phyloP scores from a whole-genome alignment of 2,797 vertebrate genomes.

The Nyctibius grandis region DNA sequence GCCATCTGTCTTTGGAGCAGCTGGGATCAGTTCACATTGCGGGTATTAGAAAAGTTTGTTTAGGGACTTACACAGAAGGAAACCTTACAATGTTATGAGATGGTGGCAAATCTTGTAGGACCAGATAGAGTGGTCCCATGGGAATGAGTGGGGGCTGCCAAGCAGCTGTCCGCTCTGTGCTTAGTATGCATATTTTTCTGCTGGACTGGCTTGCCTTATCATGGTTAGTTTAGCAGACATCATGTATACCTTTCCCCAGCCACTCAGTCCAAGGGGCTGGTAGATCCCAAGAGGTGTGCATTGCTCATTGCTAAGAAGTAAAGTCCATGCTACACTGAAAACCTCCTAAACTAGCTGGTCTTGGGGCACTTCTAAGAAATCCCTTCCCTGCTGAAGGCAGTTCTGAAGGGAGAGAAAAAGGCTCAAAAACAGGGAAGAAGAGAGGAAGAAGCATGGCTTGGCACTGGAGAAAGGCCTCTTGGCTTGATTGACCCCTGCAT shows the following conservation, averaged over 20 bases:
- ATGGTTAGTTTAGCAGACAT: not conserved
- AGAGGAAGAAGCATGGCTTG: not conserved
- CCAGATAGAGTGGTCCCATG: not conserved
- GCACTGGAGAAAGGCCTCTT: not conserved
- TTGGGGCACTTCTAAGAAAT: not conserved
- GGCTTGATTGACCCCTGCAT: slow-evolving; percentile 32
- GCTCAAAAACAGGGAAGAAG: not conserved
- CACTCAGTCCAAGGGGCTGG: not conserved
- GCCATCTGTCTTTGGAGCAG: not conserved
- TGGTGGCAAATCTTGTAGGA: not conserved
- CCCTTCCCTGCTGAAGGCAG: not conserved
- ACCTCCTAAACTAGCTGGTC: not conserved
- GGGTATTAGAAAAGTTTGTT: not conserved
- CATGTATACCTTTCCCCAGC: not conserved
- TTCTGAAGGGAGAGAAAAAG: not conserved
- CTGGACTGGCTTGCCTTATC: not conserved
- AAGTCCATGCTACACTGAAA: not conserved
- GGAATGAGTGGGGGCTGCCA: not conserved
- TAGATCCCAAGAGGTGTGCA: not conserved
- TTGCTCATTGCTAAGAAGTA: not conserved
- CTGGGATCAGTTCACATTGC: not conserved
- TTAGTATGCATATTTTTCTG: not conserved
- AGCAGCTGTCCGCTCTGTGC: not conserved
- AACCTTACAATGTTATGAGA: not conserved
- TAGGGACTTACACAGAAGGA: not conserved